phyloP scores from a whole-genome alignment of 92 coral and sea anemone species.

The Phenganax marumi region DNA sequence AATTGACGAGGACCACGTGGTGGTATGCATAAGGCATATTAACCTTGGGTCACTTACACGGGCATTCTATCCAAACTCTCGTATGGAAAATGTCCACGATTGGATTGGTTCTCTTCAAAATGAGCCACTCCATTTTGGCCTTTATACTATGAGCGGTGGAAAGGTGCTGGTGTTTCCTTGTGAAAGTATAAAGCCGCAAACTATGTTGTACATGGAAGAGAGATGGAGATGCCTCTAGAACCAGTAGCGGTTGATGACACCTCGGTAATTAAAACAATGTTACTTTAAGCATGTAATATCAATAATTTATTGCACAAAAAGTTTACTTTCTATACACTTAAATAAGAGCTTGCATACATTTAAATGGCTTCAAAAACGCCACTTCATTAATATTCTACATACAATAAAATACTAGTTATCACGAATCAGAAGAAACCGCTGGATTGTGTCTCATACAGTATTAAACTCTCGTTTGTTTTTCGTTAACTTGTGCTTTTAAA shows the following conservation, averaged over 20 bases:
- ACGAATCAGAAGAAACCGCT: too few relatives aligned
- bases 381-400: too few relatives aligned
- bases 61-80: background rate
- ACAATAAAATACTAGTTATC: too few relatives aligned
- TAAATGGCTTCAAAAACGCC: too few relatives aligned
- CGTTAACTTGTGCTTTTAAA: too few relatives aligned
- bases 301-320: too few relatives aligned
- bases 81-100: conserved; percentile 2
- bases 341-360: too few relatives aligned
- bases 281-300: too few relatives aligned
- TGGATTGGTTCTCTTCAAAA: conserved; percentile 32
- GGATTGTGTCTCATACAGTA: too few relatives aligned
- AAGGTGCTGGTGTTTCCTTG: conserved; percentile 16
- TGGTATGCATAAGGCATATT: background rate
- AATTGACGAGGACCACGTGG: conserved; percentile 12
- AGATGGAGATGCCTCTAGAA: background rate
- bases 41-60: background rate
- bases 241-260: background rate
- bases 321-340: too few relatives aligned
- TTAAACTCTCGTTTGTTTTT: too few relatives aligned
- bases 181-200: background rate
- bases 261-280: background rate
- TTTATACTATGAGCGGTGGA: conserved; percentile 14
- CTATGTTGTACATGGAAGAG: conserved; percentile 39
- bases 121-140: conserved; percentile 29